Base-by-base conservation (phyloP, 2,888 invertebrate genomes). In the Argyra leucocephala region DNA sequence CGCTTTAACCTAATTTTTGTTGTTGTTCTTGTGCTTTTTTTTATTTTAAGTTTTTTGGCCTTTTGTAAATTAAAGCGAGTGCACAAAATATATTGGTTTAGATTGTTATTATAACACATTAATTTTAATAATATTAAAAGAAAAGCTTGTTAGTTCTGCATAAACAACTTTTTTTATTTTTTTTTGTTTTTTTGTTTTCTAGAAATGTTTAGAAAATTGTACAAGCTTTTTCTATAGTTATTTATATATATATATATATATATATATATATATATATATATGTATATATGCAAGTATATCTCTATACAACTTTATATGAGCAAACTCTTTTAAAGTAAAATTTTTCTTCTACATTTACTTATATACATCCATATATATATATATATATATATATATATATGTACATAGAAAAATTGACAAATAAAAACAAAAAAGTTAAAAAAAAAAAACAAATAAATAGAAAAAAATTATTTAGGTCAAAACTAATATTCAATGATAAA, bases 141-240 rank as follows among this genome's bases (percentile, higher is more conserved):
- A 48, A 48, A 48, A 48, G 48, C 48, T 48, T 48, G 48, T 48
- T 48, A 48, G 48, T 48, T 48, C 48, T 48, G 48, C 15, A 48
- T 48, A 48, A 48, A 12, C 48, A 48, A 18, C 18, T 48, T 48
- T 48, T n/a, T n/a, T n/a, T n/a, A n/a, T n/a, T n/a, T n/a, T n/a
- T n/a, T n/a, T n/a, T n/a, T n/a, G n/a, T n/a, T n/a, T n/a, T n/a
- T n/a, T n/a, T n/a, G n/a, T n/a, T n/a, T 48, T 48, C 48, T 48
- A 48, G 48, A 48, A 48, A 48, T 37, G 9, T 37, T 37, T 37
- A 10, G 12, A 15, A 48, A 12, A 48, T 15, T 48, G 15, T 48
- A 48, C 48, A 48, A 48, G 48, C 48, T 48, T 48, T 31, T 48
- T 48, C 48, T 48, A 9, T 37, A 15, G 5, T 37, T 37, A 18